phyloP scores from a whole-genome alignment of 2,888 invertebrate species.

The Apeira syringaria region DNA sequence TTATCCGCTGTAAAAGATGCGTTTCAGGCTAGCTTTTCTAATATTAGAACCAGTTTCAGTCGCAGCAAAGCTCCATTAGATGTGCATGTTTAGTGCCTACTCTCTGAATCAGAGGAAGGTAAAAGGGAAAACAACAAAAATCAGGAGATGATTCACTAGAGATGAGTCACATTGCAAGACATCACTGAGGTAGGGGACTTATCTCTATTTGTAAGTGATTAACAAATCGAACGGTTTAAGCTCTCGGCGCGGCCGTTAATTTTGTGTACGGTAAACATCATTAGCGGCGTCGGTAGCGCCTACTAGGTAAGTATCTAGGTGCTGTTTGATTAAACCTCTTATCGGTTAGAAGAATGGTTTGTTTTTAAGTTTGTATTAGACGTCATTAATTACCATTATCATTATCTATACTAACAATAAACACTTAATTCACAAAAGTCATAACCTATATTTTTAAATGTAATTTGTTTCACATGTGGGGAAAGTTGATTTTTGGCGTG shows the following conservation, averaged over 20 bases:
- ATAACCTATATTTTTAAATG: too few species aligned
- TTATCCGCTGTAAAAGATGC: too few species aligned
- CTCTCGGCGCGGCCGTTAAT: slow-evolving; percentile 42
- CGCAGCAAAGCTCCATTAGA: slow-evolving; percentile 27
- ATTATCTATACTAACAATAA: neutral
- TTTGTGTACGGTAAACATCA: slow-evolving; percentile 57
- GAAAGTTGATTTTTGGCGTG: too few species aligned
- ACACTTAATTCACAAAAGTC: slow-evolving; percentile 1
- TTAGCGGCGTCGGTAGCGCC: slow-evolving; percentile 43
- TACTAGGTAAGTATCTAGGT: slow-evolving; percentile 32
- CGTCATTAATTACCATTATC: slow-evolving; percentile 13
- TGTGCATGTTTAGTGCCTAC: slow-evolving; percentile 24
- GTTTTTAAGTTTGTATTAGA: slow-evolving; percentile 19
- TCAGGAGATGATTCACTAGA: slow-evolving; percentile 42
- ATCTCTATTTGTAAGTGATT: slow-evolving; percentile 51
- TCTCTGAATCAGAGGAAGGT: slow-evolving; percentile 47
- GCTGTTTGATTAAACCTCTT: slow-evolving; percentile 34
- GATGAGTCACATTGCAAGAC: slow-evolving; percentile 27
- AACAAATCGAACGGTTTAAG: slow-evolving; percentile 38
- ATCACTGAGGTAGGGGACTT: slow-evolving; percentile 35
- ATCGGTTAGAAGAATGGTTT: slow-evolving; percentile 41
- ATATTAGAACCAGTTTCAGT: slow-evolving; percentile 31
- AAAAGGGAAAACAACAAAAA: slow-evolving; percentile 46
- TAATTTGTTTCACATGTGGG: too few species aligned
- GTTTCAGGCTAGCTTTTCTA: slow-evolving; percentile 23